Conservation (phyloP, 2,888 invertebrate genomes). For the Drosophila meridionalis region DNA sequence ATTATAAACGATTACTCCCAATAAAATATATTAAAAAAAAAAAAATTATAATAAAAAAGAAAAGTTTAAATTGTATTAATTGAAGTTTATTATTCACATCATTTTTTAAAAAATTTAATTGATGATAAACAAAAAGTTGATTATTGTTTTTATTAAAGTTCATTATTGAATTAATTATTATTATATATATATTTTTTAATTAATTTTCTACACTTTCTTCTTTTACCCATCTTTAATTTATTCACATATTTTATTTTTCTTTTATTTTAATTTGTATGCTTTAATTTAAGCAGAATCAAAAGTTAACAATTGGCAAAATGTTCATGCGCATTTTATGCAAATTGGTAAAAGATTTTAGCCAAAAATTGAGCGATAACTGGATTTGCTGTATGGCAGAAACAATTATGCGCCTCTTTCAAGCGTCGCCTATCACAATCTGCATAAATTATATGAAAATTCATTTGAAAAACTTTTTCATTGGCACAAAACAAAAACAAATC, state of each 20-base stretch:
- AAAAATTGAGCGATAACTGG: slow-evolving; percentile 26
- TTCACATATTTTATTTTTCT: neutral
- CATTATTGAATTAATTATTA: too few relatives aligned
- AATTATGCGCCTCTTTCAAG: slow-evolving; percentile 33
- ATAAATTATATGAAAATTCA: slow-evolving; percentile 42
- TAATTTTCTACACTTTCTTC: too few relatives aligned
- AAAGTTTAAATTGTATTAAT: too few relatives aligned
- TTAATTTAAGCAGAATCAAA: neutral
- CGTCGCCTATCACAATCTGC: slow-evolving; percentile 35
- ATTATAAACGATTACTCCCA: too few relatives aligned
- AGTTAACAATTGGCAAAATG: slow-evolving; percentile 16
- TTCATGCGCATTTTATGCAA: slow-evolving; percentile 21
- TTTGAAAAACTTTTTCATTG: slow-evolving; percentile 33
- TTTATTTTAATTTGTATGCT: neutral
- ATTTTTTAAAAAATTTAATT: too few relatives aligned
- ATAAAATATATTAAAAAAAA: too few relatives aligned
- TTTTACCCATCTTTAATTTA: neutral
- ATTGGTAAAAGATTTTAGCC: slow-evolving; percentile 19
- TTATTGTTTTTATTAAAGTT: too few relatives aligned
- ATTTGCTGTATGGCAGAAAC: slow-evolving; percentile 11
- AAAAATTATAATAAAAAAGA: too few relatives aligned
- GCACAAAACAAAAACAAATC: neutral
- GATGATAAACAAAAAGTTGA: too few relatives aligned
- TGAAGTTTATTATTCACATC: too few relatives aligned
- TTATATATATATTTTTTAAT: neutral